A percentile compares a stretch with the other conserved stretches of the same genome.
Evolutionary conservation across 1,140 invertebrate species (phyloP).

Genomic region (Ephestia elutella): DNA sequence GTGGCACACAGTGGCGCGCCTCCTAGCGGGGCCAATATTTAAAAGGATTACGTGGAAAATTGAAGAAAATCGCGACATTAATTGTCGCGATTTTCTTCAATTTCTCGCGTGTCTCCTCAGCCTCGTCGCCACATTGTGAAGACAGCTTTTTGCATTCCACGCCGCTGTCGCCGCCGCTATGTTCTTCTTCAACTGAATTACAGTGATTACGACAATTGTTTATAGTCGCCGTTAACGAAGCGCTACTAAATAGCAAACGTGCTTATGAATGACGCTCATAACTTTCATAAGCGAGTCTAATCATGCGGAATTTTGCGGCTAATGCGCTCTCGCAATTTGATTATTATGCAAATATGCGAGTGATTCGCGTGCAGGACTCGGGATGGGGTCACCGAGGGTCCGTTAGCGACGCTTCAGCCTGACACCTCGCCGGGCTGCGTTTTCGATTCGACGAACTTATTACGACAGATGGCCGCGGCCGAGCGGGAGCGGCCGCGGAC

Average conservation of each 20-base stretch:
- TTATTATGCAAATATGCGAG: conserved; percentile 21
- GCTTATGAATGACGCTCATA: conserved; percentile 4
- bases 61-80: conserved; percentile 60
- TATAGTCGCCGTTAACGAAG: conserved; percentile 28
- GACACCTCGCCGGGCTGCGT: conserved; percentile 48
- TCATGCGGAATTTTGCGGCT: conserved; percentile 1
- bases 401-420: conserved; percentile 51
- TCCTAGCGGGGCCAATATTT: conserved; percentile 40
- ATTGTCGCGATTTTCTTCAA: too few species aligned
- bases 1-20: conserved; percentile 43
- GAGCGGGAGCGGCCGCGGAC: conserved; percentile 58
- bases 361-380: conserved; percentile 58
- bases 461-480: conserved; percentile 65
- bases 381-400: conserved; percentile 50
- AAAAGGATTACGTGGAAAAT: conserved; percentile 69
- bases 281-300: conserved; percentile 2
- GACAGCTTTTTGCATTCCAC: conserved; percentile 52
- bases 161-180: conserved; percentile 25
- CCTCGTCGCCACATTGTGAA: conserved; percentile 40
- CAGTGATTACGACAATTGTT: conserved; percentile 37
- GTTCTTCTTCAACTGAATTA: conserved; percentile 22
- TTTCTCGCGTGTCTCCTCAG: conserved; percentile 28
- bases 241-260: conserved; percentile 4
- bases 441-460: conserved; percentile 60
- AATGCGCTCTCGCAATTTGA: not conserved